These are phyloP conservation scores for Gambusia holbrooki DNA, from an alignment of 2,113 vertebrate genomes.

Conservation along the genomic window DNA sequence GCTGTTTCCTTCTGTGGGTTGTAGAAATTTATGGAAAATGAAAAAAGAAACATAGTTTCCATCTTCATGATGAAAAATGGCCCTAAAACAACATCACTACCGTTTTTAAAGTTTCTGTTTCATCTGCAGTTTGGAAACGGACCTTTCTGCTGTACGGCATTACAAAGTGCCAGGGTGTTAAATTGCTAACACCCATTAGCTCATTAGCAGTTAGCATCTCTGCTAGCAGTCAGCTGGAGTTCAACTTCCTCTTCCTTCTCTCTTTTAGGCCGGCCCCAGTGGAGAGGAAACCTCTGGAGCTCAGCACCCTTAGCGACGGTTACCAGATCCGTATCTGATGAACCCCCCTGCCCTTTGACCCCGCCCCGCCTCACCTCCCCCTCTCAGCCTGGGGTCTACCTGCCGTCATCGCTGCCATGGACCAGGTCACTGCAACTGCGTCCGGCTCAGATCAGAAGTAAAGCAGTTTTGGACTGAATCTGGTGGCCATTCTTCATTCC, in stretches of 20 bases:
- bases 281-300: conserved; percentile 88
- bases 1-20: too few relatives aligned
- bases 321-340: conserved; percentile 95
- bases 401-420: neutral
- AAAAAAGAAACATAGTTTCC: too few relatives aligned
- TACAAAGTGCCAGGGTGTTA: too few relatives aligned
- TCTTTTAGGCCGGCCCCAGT: conserved; percentile 85
- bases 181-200: too few relatives aligned
- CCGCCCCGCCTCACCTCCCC: neutral
- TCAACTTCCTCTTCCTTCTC: neutral
- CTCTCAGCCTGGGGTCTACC: neutral
- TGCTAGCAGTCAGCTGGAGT: neutral
- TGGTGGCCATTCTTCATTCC: neutral
- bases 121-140: too few relatives aligned
- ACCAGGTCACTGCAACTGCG: neutral
- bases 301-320: conserved; percentile 89
- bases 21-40: too few relatives aligned
- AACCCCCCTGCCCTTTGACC: neutral
- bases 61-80: too few relatives aligned
- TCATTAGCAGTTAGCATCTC: too few relatives aligned
- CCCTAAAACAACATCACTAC: too few relatives aligned
- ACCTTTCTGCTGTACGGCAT: too few relatives aligned
- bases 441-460: too few relatives aligned
- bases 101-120: too few relatives aligned
- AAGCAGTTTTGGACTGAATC: neutral